phyloP scores from a whole-genome alignment of 2,797 vertebrate genomes.

The Anabas testudineus region DNA sequence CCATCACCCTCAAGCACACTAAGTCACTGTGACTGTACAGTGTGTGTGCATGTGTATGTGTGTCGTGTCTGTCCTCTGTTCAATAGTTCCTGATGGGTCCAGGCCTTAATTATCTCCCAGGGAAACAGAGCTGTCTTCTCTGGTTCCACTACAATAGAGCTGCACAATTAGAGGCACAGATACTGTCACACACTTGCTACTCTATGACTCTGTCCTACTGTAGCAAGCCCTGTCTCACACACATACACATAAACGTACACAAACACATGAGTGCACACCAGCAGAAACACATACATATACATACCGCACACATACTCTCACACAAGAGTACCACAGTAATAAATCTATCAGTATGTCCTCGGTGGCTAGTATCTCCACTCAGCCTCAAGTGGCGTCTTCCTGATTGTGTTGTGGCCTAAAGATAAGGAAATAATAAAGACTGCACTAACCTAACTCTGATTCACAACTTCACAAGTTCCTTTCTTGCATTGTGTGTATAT shows the following conservation, averaged over 20 bases:
- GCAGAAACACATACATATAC: slow-evolving; percentile 10
- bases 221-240: slow-evolving; percentile 38
- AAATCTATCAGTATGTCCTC: slow-evolving; percentile 74
- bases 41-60: slow-evolving; percentile 38
- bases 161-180: slow-evolving; percentile 78
- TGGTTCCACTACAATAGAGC: slow-evolving; percentile 84
- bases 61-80: slow-evolving; percentile 71
- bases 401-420: slow-evolving; percentile 69
- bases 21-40: slow-evolving; percentile 36
- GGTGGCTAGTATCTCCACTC: slow-evolving; percentile 62
- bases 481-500: slow-evolving; percentile 47
- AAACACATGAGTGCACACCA: slow-evolving; percentile 1
- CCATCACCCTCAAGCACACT: slow-evolving; percentile 61
- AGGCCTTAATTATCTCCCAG: slow-evolving; percentile 82
- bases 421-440: slow-evolving; percentile 80
- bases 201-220: slow-evolving; percentile 49
- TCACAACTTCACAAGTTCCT: slow-evolving; percentile 17
- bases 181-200: slow-evolving; percentile 65
- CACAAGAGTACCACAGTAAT: slow-evolving; percentile 58
- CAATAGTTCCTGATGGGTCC: slow-evolving; percentile 81
- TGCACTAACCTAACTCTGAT: slow-evolving; percentile 48
- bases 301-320: slow-evolving; percentile 13
- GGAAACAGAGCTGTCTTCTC: slow-evolving; percentile 82
- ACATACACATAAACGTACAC: slow-evolving; percentile 22
- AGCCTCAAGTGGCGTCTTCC: slow-evolving; percentile 76